phyloP scores from a whole-genome alignment of 2,888 invertebrate genomes.

The Nephrocerus scutellatus region DNA sequence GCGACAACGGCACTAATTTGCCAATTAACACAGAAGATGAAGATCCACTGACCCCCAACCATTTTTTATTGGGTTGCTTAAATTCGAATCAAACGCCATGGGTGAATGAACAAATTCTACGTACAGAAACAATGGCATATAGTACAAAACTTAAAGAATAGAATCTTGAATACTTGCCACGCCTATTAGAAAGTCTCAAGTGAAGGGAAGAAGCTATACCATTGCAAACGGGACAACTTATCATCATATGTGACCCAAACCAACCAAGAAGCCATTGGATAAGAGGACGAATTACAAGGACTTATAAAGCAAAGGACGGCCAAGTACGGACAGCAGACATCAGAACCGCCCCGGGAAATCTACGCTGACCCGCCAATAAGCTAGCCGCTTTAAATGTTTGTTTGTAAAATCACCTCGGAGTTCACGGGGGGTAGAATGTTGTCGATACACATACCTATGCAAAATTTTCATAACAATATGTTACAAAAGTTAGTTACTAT shows the following conservation, averaged over 20 bases:
- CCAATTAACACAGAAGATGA: background rate
- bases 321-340: too few species aligned
- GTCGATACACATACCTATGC: too few species aligned
- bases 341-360: constrained; percentile 17
- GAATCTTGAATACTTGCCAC: too few species aligned
- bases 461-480: too few species aligned
- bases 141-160: background rate
- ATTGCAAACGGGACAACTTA: constrained; percentile 1
- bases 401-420: constrained; percentile 33
- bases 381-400: too few species aligned
- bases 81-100: background rate
- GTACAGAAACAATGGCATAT: background rate
- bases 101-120: background rate
- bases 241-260: too few species aligned
- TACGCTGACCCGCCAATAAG: constrained; percentile 19
- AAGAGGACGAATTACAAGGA: too few species aligned
- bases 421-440: constrained; percentile 10
- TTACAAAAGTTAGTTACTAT: too few species aligned
- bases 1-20: constrained; percentile 14
- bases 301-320: too few species aligned
- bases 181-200: constrained; percentile 1
- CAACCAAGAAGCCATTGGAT: too few species aligned
- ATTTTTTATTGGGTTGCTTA: background rate
- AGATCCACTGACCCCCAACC: background rate
- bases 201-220: background rate